Conservation (phyloP, 2,113 vertebrate genomes). For the Dicaeum eximium region DNA sequence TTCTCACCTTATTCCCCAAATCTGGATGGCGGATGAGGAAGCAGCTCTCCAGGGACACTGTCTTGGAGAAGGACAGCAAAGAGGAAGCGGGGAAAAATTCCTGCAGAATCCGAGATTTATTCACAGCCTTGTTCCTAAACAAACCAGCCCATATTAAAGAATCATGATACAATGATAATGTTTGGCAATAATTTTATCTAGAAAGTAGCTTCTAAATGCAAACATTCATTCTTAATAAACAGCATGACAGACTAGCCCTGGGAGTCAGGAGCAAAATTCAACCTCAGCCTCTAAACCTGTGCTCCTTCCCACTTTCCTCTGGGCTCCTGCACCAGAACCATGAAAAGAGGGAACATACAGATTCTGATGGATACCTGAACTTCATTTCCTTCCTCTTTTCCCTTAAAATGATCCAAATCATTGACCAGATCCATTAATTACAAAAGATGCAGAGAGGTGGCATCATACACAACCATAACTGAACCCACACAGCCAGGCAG, state of each 20-base stretch:
- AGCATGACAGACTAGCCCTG: background rate
- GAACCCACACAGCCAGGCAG: background rate
- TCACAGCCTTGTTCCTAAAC: constrained; percentile 71
- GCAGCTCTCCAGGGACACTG: constrained; percentile 71
- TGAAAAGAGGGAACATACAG: background rate
- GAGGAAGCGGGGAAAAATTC: constrained; percentile 70
- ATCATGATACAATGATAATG: background rate
- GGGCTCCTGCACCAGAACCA: background rate
- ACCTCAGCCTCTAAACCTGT: background rate
- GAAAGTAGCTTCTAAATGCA: too few relatives aligned
- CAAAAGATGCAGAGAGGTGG: background rate
- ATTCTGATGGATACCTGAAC: background rate
- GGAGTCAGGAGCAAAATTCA: background rate
- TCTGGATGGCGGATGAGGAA: constrained; percentile 64
- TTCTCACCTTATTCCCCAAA: constrained; percentile 72
- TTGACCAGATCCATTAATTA: background rate
- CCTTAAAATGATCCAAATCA: background rate
- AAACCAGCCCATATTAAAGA: background rate
- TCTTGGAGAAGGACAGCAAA: constrained; percentile 65
- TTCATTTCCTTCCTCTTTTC: background rate
- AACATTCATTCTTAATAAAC: background rate
- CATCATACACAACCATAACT: background rate
- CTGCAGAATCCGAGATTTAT: constrained; percentile 67
- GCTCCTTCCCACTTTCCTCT: background rate
- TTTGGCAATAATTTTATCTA: too few relatives aligned